These are phyloP conservation scores for Melieria crassipennis DNA, from an alignment of 2,888 invertebrate genomes.

Conservation along the genomic window DNA sequence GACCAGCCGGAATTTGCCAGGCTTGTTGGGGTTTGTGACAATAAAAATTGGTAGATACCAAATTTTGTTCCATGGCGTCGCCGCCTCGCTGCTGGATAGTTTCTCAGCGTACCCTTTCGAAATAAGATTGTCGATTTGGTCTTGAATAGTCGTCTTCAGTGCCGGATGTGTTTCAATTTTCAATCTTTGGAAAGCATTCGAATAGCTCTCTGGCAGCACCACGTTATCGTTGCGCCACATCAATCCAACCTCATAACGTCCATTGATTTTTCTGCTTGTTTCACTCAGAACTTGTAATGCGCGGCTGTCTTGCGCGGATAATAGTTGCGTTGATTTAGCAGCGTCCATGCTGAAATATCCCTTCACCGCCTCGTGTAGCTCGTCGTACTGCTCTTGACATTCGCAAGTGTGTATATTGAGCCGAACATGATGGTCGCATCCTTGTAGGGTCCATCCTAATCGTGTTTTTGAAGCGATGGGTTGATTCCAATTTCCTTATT, in stretches of 20 bases:
- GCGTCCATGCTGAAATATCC: slow-evolving; percentile 5
- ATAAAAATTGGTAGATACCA: slow-evolving; percentile 38
- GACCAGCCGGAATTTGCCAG: too few relatives aligned
- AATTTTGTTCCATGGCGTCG: background rate
- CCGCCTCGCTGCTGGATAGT: slow-evolving; percentile 9
- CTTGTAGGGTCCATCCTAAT: slow-evolving; percentile 34
- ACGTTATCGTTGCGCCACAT: slow-evolving; percentile 28
- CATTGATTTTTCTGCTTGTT: slow-evolving; percentile 18
- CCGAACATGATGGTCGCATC: slow-evolving; percentile 11
- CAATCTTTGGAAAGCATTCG: slow-evolving; percentile 15
- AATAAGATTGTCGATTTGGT: slow-evolving; percentile 32
- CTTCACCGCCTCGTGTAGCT: slow-evolving; percentile 9
- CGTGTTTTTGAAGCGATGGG: slow-evolving; percentile 33
- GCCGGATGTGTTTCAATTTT: slow-evolving; percentile 15
- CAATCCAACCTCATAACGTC: slow-evolving; percentile 25
- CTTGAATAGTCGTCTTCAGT: slow-evolving; percentile 8
- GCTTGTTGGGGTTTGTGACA: slow-evolving; percentile 4
- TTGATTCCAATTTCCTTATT: slow-evolving; percentile 15
- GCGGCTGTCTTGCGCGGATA: slow-evolving; percentile 2
- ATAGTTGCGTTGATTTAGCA: slow-evolving; percentile 1
- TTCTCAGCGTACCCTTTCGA: slow-evolving; percentile 37
- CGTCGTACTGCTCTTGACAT: background rate
- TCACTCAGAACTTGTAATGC: slow-evolving; percentile 2
- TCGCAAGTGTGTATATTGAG: slow-evolving; percentile 21
- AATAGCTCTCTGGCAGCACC: slow-evolving; percentile 25